Base-by-base conservation (phyloP, 64 coral and sea anemone genomes). In the Anthopleura sola region DNA sequence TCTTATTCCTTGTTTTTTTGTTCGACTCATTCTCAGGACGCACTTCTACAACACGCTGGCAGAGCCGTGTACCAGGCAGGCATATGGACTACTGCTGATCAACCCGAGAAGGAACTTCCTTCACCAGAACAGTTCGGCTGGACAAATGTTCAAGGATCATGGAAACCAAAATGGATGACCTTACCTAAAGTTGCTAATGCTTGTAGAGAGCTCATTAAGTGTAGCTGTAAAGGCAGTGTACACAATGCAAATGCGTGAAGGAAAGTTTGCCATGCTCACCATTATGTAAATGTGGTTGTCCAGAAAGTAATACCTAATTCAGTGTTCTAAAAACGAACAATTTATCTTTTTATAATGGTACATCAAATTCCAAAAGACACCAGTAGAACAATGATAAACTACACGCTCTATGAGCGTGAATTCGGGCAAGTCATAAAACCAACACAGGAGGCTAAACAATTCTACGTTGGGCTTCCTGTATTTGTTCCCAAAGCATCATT, bases 151-250 rank as follows among this genome's bases (percentile, higher is more conserved):
- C 51, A 87, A 46, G 81, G 68, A 80, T 46, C 34, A 54, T 93
- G 80, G 91, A 49, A 60, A 31, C 90, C 90, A 16, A 80, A 80
- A 26, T 92, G 90, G 90, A 92, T 54, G 66, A 38, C 32, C 12
- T 11, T 86, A 20, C 85, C 85, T 37, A 56, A 86, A 6, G 44
- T 74, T 24, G 71, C 81, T 15, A 44, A 28, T 60, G 46, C 85
- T 68, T 88, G 91, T 34, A 37, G 82, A 32, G 80, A 88, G 78
- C 82, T 88, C 21, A 60, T 84, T 19, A 75, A 82, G 29, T 93
- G 91, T 75, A 36, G 60, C 64, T 86, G 85, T 23, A 75, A 86
- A 86, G 75, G 37, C 34, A 56, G 19, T 75, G 84, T 44, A 57
- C 20, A 16, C 55, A 24, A 75, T 75, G 69, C 17, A 75, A 75